phyloP scores from a whole-genome alignment of 2,113 vertebrate species.

The Embiotoca jacksoni region DNA sequence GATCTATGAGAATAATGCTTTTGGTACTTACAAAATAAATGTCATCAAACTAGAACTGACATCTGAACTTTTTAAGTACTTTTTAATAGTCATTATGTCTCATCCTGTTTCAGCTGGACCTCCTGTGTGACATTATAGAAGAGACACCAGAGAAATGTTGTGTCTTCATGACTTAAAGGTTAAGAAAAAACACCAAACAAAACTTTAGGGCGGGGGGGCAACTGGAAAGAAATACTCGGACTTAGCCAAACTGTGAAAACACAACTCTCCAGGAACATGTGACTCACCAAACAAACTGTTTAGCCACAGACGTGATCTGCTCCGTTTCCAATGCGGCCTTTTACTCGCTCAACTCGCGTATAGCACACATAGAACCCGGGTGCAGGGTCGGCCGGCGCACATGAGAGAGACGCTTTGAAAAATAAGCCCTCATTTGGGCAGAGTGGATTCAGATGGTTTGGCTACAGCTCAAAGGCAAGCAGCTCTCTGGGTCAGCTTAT shows the following conservation, averaged over 20 bases:
- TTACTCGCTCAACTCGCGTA: conserved; percentile 45
- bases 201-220: conserved; percentile 20
- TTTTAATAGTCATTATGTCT: conserved; percentile 19
- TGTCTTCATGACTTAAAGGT: conserved; percentile 44
- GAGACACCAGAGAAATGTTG: conserved; percentile 22
- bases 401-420: conserved; percentile 83
- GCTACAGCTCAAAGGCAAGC: conserved; percentile 83
- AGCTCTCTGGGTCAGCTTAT: conserved; percentile 84
- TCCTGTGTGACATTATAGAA: conserved; percentile 3
- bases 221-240: conserved; percentile 46
- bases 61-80: conserved; percentile 9
- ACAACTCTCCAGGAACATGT: conserved; percentile 72
- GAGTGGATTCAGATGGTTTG: conserved; percentile 90
- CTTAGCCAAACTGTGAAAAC: conserved; percentile 62
- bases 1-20: background rate
- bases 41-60: conserved; percentile 10
- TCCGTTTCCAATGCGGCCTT: conserved; percentile 57
- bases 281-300: conserved; percentile 76
- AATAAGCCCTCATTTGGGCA: conserved; percentile 86
- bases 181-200: conserved; percentile 57
- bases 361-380: conserved; percentile 57
- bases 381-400: conserved; percentile 76
- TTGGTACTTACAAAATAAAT: conserved; percentile 6
- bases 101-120: conserved; percentile 7
- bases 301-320: conserved; percentile 69